phyloP scores from a whole-genome alignment of 2,113 vertebrate genomes.

The Tympanuchus pallidicinctus region DNA sequence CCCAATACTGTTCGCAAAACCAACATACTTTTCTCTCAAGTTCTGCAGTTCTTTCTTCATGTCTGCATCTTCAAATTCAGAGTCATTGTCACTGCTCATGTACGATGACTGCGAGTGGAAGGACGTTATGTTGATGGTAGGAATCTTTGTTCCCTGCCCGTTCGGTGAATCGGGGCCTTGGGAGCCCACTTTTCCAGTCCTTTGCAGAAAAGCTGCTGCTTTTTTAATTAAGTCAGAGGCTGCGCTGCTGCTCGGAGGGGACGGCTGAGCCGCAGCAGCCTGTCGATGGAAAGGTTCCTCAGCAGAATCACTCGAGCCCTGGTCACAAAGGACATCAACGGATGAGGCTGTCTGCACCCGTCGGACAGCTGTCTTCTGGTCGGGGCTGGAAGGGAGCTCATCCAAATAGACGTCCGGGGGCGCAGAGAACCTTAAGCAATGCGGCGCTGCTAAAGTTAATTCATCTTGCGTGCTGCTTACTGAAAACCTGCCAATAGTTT shows the following conservation, averaged over 20 bases:
- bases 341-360: constrained; percentile 84
- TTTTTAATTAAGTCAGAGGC: constrained; percentile 91
- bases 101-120: constrained; percentile 89
- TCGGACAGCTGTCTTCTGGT: constrained; percentile 79
- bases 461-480: constrained; percentile 91
- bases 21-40: constrained; percentile 92
- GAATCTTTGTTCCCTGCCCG: constrained; percentile 80
- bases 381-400: constrained; percentile 82
- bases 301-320: constrained; percentile 91
- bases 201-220: constrained; percentile 90
- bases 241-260: constrained; percentile 76
- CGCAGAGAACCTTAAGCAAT: constrained; percentile 90
- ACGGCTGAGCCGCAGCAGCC: constrained; percentile 70
- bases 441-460: constrained; percentile 81
- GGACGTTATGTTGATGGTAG: constrained; percentile 83
- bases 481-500: constrained; percentile 93
- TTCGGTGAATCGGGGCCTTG: constrained; percentile 85
- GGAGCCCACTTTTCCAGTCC: constrained; percentile 84
- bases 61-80: constrained; percentile 93
- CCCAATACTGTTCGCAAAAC: not conserved
- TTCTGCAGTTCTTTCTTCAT: constrained; percentile 92
- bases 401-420: constrained; percentile 94
- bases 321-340: constrained; percentile 77
- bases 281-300: constrained; percentile 84
- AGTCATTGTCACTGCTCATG: constrained; percentile 97